Evolutionary conservation across 2,113 vertebrate genomes (phyloP), one percentile per base, ranked within the genome.

Genomic region (Lepus americanus): DNA sequence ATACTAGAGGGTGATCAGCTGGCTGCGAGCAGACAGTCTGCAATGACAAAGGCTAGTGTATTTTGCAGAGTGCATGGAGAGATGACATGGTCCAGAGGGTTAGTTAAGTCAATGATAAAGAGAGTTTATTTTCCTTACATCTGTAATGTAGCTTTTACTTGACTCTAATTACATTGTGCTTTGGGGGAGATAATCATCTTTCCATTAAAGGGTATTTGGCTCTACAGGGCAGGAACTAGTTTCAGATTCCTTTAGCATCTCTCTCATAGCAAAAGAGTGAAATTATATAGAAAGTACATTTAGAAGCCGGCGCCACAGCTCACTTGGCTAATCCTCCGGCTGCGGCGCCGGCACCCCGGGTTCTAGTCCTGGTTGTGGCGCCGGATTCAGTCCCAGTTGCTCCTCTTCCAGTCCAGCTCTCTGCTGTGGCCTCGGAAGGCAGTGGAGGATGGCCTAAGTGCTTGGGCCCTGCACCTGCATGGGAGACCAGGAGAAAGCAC

Each of bases 161-260:
- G 85, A 59, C 55, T 88, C 29, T 95, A 78, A 94, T 94, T 78
- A 90, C 66, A 72, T 5, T 81, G 80, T 76, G 23, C 36, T 63
- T 96, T 88, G 3, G 4, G 20, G 31, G 29, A 1, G 12, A 66
- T 90, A 95, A 89, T 90, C 87, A 77, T 92, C 81, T 89, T 88
- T 95, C 44, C 29, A 78, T 17, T 6, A 80, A 89, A 92, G 94
- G 33, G n/a, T 85, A 17, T 14, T 72, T 96, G 89, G 27, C 13
- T 66, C 23, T 31, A 64, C 9, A 81, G 6, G 12, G 16, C 31
- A 90, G 44, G 16, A 82, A 74, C 14, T n/a, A 86, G 23, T 84
- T 96, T 13, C 69, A 88, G 55, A 64, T 85, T 80, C 11, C 27
- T 74, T 83, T 49, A 66, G 25, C 12, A 20, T 87, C 33, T 74